A percentile compares a stretch with the other conserved stretches of the same genome.
Conservation (phyloP, 2,113 vertebrate species). For the Trinectes maculatus region DNA sequence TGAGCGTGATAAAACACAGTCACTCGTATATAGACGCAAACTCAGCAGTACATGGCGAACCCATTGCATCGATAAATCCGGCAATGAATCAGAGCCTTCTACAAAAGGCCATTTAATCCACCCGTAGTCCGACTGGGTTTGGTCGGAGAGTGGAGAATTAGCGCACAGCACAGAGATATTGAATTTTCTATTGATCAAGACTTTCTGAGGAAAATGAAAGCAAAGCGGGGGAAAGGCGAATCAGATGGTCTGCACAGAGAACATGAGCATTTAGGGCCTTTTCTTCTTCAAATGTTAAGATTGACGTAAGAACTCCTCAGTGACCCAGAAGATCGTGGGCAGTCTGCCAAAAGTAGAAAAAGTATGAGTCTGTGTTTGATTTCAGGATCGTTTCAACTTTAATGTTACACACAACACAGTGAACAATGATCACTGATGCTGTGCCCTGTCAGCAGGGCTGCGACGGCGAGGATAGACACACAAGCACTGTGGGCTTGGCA, state of each 20-base stretch:
- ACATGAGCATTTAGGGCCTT: background rate
- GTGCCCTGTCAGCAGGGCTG: conserved; percentile 22
- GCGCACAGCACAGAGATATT: conserved; percentile 47
- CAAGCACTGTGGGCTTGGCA: conserved; percentile 18
- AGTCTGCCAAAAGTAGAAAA: background rate
- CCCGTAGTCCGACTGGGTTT: conserved; percentile 24
- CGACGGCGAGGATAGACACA: conserved; percentile 19
- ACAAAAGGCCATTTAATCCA: conserved; percentile 48
- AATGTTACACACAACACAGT: background rate
- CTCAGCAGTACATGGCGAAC: conserved; percentile 26
- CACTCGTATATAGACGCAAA: background rate
- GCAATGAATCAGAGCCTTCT: conserved; percentile 49
- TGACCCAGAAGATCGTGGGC: background rate
- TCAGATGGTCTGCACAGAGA: background rate
- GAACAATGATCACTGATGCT: conserved; percentile 1
- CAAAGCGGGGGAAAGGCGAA: conserved; percentile 1
- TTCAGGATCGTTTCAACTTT: conserved; percentile 17
- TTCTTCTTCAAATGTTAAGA: conserved; percentile 4
- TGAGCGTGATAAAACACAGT: background rate
- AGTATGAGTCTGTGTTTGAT: background rate
- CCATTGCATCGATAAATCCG: conserved; percentile 30
- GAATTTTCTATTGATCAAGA: conserved; percentile 60
- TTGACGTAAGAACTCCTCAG: conserved; percentile 16
- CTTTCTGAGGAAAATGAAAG: conserved; percentile 29
- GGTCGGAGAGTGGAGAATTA: conserved; percentile 43